Evolutionary conservation across 1,140 invertebrate species (phyloP).

Genomic region (Glossosoma conforme): DNA sequence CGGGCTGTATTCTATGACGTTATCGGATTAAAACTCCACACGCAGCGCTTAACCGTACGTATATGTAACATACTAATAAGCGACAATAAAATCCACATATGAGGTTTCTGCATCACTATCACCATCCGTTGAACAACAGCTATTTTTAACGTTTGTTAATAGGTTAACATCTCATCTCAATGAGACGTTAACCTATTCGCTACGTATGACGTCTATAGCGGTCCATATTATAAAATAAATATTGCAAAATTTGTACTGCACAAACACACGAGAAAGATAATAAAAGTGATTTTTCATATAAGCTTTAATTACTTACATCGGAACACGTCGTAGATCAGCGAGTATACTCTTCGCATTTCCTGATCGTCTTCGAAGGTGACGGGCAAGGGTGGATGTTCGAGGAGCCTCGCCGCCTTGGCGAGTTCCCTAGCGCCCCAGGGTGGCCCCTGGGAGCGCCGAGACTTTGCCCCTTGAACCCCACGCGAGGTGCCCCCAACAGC

Average conservation of each 20-base stretch:
- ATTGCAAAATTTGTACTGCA: neutral
- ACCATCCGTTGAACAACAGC: no score
- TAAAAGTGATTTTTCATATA: neutral
- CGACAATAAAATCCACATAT: no score
- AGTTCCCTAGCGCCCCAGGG: conserved; percentile 51
- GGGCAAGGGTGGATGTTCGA: conserved; percentile 49
- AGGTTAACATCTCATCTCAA: no score
- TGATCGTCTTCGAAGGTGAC: conserved; percentile 62
- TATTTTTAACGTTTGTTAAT: no score
- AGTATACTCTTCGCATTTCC: conserved; percentile 71
- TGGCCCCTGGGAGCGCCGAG: conserved; percentile 27
- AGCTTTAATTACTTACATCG: conserved; percentile 62
- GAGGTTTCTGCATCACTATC: no score
- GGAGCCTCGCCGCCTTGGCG: conserved; percentile 55
- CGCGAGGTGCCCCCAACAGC: neutral
- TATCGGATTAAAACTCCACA: no score
- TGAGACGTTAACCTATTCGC: no score
- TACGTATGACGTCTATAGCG: no score
- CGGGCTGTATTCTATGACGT: no score
- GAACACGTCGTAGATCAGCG: conserved; percentile 72
- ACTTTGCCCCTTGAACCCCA: conserved; percentile 7
- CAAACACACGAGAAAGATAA: neutral
- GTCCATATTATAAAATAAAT: neutral
- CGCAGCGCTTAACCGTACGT: no score
- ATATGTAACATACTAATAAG: no score